Percentiles rank a stretch among this genome's conserved stretches.
phyloP scores from a whole-genome alignment of 1,140 invertebrate species.

The Littorina saxatilis region DNA sequence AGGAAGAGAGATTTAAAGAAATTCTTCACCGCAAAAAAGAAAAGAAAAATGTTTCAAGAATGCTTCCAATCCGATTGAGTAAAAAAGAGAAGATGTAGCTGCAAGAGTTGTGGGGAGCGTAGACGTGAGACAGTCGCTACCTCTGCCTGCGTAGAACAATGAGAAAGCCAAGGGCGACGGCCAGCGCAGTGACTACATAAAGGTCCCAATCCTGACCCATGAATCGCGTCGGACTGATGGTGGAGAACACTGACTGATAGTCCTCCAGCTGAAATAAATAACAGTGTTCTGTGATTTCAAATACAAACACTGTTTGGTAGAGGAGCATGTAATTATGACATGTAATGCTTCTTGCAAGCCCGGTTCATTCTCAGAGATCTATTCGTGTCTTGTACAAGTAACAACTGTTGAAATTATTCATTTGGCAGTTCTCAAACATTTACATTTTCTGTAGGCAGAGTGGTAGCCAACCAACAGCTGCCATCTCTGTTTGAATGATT shows the following conservation, averaged over 20 bases:
- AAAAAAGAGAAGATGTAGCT: background rate
- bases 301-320: too few relatives aligned
- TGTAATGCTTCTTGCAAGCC: too few relatives aligned
- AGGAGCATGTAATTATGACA: too few relatives aligned
- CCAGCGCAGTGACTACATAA: slow-evolving; percentile 90
- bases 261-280: slow-evolving; percentile 81
- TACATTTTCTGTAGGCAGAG: too few relatives aligned
- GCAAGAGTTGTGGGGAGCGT: background rate
- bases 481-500: too few relatives aligned
- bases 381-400: too few relatives aligned
- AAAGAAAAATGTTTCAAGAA: background rate
- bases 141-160: slow-evolving; percentile 63
- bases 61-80: background rate
- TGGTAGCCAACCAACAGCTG: too few relatives aligned
- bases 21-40: background rate
- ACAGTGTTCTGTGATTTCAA: too few relatives aligned
- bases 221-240: slow-evolving; percentile 81
- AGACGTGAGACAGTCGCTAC: slow-evolving; percentile 18
- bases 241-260: slow-evolving; percentile 78
- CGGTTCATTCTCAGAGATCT: too few relatives aligned
- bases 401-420: too few relatives aligned
- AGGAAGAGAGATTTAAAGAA: background rate
- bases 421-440: too few relatives aligned
- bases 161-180: slow-evolving; percentile 87
- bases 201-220: slow-evolving; percentile 95